Base-by-base conservation (phyloP, 2,888 invertebrate species). In the Teleiodes luculella region DNA sequence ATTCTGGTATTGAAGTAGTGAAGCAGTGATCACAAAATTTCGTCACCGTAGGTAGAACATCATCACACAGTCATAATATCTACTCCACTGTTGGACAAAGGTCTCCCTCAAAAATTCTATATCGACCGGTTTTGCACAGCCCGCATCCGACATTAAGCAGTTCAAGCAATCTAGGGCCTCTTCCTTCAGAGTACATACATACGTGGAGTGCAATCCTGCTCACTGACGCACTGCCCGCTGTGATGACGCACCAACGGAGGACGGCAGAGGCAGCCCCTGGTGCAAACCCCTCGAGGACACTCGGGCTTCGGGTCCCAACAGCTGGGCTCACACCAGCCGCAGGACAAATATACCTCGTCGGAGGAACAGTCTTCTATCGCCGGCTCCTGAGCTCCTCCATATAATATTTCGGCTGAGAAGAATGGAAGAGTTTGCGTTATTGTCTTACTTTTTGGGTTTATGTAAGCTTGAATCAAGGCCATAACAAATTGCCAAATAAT, bases 251-350 rank as follows among this genome's bases (percentile, higher is more conserved):
- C 55, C n/a, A 83, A 59, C 0, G 83, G 83, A 0, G 83, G 83
- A 0, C 75, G 65, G 57, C 86, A 86, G 0, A 81, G 67, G 47
- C 86, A 86, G 5, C 86, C 86, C 0, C 76, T 63, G 0, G 72
- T 75, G 66, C 87, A 86, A 7, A 72, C 68, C 14, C 56, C 64
- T 6, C 45, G 56, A 1, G 79, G 74, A 52, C 83, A 84, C 3
- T 43, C 24, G 0, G 82, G 80, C 0, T 57, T 10, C 0, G 79
- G 85, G 11, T 74, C 68, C 5, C 72, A 77, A 52, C 86, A 86
- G 60, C 75, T 83, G 0, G 78, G 76, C 63, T 86, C 85, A 52
- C 86, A 86, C 79, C 80, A 82, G 0, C 85, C 86, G 52, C 86
- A 86, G 0, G 72, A 66, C 14, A 78, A 69, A 62, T 70, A 86